Evolutionary conservation across 2,113 vertebrate genomes (phyloP), one percentile per base, ranked within the genome.

Genomic region (Chiloscyllium plagiosum): DNA sequence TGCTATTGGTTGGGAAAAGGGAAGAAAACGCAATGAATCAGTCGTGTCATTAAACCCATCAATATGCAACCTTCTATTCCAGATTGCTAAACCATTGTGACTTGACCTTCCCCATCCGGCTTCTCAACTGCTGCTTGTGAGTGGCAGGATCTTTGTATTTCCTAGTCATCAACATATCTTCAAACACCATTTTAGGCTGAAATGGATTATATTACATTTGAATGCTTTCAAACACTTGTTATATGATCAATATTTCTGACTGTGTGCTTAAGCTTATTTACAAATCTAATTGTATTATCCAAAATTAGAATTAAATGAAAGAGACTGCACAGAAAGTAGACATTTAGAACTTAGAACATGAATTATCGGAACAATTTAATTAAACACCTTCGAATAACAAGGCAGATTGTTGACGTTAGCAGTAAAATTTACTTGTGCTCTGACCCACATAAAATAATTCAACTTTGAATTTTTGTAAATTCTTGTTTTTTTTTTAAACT

Each of bases 251-350:
- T 92, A 92, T 66, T 65, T 65, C 65, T 65, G 56, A 65, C 65
- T 65, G 19, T 65, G 52, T 65, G 52, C 56, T 65, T 7, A 65
- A 65, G 20, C n/a, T 56, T n/a, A 19, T 29, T 92, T 17, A 90
- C 33, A 90, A 90, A 92, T n/a, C 37, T 92, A 92, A 65, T n/a
- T 92, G 19, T 20, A 92, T 65, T 65, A n/a, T 92, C 61, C 56
- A 92, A 66, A 66, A 65, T 42, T 66, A 65, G 52, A 92, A 92
- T 66, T 65, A 65, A 65, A 61, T 66, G 20, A 92, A 33, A 90
- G 7, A 92, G 65, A 66, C 37, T 65, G 65, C 13, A n/a, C 89
- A 20, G 89, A 65, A 90, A 92, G 17, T 92, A 19, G 33, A 33
- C 19, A 92, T 66, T 92, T 66, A 92, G 15, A 37, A 15, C 56